Evolutionary conservation across 2,797 vertebrate species (phyloP).

Genomic region (Liparis tanakae): DNA sequence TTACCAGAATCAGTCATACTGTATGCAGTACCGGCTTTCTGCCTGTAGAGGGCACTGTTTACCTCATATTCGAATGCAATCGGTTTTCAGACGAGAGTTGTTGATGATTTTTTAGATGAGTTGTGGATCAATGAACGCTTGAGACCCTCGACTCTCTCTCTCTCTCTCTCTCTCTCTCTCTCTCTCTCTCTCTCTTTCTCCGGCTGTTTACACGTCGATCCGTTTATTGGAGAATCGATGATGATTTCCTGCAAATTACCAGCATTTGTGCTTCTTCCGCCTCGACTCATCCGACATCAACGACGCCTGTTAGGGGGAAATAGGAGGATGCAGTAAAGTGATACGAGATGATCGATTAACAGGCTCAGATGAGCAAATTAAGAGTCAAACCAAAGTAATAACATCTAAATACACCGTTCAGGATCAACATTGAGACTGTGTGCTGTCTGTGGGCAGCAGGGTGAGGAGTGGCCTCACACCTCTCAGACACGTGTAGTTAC

Average conservation of each 20-base stretch:
- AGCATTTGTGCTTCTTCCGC: constrained; percentile 2
- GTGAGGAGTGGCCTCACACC: background rate
- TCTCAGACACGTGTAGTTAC: background rate
- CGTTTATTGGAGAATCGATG: background rate
- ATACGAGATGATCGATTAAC: background rate
- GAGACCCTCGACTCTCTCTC: too few species aligned
- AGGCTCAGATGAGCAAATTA: constrained; percentile 1
- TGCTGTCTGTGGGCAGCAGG: background rate
- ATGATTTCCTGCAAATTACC: background rate
- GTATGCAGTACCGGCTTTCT: constrained; percentile 39
- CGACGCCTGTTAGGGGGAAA: background rate
- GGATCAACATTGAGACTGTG: background rate
- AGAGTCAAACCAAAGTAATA: background rate
- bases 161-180: background rate
- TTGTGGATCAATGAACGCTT: background rate
- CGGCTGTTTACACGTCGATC: constrained; percentile 10
- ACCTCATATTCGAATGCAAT: background rate
- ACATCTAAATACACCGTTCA: background rate
- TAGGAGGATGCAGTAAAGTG: constrained; percentile 5
- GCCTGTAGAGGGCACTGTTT: constrained; percentile 67
- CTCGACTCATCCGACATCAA: background rate
- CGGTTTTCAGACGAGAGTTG: background rate
- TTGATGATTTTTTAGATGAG: background rate
- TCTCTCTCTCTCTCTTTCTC: background rate
- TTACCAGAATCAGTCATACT: background rate